Base-by-base conservation (phyloP, 2,888 invertebrate species). In the Aphidius colemani region DNA sequence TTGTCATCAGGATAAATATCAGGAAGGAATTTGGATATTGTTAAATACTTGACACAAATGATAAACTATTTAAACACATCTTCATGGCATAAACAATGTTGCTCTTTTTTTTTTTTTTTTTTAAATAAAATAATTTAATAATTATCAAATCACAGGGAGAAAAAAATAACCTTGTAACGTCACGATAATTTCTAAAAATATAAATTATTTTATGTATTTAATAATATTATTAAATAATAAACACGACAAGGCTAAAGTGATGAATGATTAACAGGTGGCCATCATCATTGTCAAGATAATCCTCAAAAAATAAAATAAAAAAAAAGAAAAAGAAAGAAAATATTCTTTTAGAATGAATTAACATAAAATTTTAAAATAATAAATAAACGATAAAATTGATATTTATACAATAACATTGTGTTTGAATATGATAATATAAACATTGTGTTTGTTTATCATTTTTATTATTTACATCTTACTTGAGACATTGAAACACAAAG, bases 21-120 rank as follows among this genome's bases (percentile, higher is more conserved):
- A 59, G 39, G 59, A 48, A 59, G 59, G 59, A 39, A 59, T 59
- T 44, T 10, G 13, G 48, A 44, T 40, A 43, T 13, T 6, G 39
- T 13, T 45, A 44, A 11, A 18, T 45, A 45, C 46, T 11, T 46
- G 45, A 46, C 10, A 57, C 7, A 13, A 57, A 39, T 11, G 40
- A 9, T 9, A 48, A 13, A 13, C 7, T 48, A 13, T 9, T 18
- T 18, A 45, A 10, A 43, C 55, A 57, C 46, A 30, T 46, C 57
- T 39, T 39, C 11, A 10, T 57, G 46, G 39, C 45, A 57, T 39
- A 46, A 57, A 45, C 5, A 30, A 30, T 18, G 13, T 18, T 18
- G 13, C 30, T 5, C 5, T 30, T 30, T 5, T 5, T 30, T 30
- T 30, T 30, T 30, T 30, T 30, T 30, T 30, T 30, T 30, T 30